A percentile compares a stretch with the other conserved stretches of the same genome.
Conservation (phyloP, 2,888 invertebrate species). For the Xanthia icteritia region DNA sequence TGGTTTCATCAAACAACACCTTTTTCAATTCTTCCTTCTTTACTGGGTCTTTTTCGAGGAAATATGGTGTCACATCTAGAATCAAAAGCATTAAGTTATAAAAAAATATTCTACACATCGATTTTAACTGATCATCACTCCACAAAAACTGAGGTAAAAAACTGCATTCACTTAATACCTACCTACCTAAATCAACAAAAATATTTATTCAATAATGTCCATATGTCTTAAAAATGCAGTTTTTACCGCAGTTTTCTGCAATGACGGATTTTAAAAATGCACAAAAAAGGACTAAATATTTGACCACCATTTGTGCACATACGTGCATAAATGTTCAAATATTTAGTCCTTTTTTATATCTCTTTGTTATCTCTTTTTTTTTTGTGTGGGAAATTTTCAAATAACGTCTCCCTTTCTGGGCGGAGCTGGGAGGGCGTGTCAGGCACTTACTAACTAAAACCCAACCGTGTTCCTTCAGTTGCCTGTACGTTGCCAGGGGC, state of each 20-base stretch:
- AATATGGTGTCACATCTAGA: slow-evolving; percentile 15
- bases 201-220: neutral
- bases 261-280: neutral
- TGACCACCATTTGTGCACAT: too few species aligned
- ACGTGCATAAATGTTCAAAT: too few species aligned
- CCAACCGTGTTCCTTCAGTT: too few species aligned
- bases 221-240: neutral
- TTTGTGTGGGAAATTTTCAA: too few species aligned
- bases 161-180: neutral
- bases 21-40: slow-evolving; percentile 28
- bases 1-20: slow-evolving; percentile 68
- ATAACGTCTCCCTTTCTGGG: too few species aligned
- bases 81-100: neutral
- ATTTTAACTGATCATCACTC: neutral
- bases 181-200: neutral
- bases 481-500: too few species aligned
- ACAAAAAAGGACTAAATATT: neutral
- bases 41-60: slow-evolving; percentile 31
- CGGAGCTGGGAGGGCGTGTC: too few species aligned
- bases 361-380: too few species aligned
- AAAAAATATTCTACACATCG: neutral
- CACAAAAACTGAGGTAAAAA: neutral
- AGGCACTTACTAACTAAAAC: too few species aligned
- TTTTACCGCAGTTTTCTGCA: neutral
- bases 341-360: too few species aligned